phyloP scores from a whole-genome alignment of 2,797 vertebrate genomes.

The Sebastes itinus region DNA sequence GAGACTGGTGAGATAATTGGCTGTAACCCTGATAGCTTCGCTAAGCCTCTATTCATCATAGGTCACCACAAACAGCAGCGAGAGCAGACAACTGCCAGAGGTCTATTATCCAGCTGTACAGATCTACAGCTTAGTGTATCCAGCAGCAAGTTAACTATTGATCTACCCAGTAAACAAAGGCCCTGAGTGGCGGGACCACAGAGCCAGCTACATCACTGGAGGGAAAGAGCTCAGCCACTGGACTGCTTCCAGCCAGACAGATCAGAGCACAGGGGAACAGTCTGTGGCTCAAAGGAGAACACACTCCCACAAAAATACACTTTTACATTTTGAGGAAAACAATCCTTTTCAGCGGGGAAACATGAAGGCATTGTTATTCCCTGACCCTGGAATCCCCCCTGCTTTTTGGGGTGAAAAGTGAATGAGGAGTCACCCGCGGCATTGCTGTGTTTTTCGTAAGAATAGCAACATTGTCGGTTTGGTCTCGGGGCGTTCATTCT shows the following conservation, averaged over 20 bases:
- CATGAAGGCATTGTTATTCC: constrained; percentile 56
- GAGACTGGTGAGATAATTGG: constrained; percentile 67
- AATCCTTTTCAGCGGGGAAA: constrained; percentile 36
- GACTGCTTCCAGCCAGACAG: constrained; percentile 75
- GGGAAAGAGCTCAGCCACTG: constrained; percentile 62
- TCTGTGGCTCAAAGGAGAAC: constrained; percentile 54
- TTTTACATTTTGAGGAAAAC: constrained; percentile 47
- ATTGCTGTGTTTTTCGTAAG: constrained; percentile 52
- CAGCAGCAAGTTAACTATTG: constrained; percentile 69
- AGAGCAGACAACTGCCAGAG: constrained; percentile 36
- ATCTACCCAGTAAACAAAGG: constrained; percentile 68
- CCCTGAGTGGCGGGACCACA: constrained; percentile 72
- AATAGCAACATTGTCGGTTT: constrained; percentile 55
- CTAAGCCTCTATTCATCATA: constrained; percentile 41
- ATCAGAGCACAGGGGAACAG: constrained; percentile 62
- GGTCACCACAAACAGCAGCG: constrained; percentile 43
- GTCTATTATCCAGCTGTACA: constrained; percentile 50
- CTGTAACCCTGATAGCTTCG: constrained; percentile 43
- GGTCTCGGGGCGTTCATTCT: constrained; percentile 47
- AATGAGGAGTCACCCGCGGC: constrained; percentile 34
- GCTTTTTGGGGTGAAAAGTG: constrained; percentile 16
- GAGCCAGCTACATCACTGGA: constrained; percentile 55
- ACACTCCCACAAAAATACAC: constrained; percentile 32
- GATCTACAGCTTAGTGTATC: constrained; percentile 54
- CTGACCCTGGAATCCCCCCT: constrained; percentile 64